Evolutionary conservation across 2,888 invertebrate genomes (phyloP).

Genomic region (Diogma glabrata): DNA sequence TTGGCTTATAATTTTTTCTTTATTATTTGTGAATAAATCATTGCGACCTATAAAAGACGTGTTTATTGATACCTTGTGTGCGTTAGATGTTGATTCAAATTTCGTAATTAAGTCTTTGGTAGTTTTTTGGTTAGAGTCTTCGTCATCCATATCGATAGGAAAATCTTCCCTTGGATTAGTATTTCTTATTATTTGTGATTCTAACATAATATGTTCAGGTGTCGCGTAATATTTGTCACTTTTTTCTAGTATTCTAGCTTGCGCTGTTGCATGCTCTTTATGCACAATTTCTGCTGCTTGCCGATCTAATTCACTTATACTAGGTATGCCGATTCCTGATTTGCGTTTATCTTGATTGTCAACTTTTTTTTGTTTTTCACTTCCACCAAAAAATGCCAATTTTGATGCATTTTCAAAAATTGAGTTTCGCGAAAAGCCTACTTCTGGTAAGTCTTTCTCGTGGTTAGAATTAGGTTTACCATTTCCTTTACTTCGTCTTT

Average conservation of each 20-base stretch:
- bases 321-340: constrained; percentile 51
- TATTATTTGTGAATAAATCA: constrained; percentile 7
- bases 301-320: constrained; percentile 67
- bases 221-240: constrained; percentile 27
- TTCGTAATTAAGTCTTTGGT: constrained; percentile 47
- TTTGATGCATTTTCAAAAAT: constrained; percentile 33
- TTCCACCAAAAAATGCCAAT: constrained; percentile 18
- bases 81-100: constrained; percentile 36
- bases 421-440: constrained; percentile 41
- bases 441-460: constrained; percentile 38
- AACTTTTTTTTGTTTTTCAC: constrained; percentile 17
- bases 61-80: constrained; percentile 15
- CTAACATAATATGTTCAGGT: constrained; percentile 16
- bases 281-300: constrained; percentile 57
- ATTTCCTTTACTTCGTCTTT: constrained; percentile 32
- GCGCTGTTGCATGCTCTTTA: constrained; percentile 20
- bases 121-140: constrained; percentile 25
- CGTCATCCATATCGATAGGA: constrained; percentile 4
- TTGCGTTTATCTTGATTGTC: constrained; percentile 39
- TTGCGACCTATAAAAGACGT: constrained; percentile 17
- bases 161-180: not conserved
- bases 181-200: constrained; percentile 15
- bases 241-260: constrained; percentile 22
- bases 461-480: constrained; percentile 31
- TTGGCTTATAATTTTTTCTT: not conserved